Evolutionary conservation across 1,140 invertebrate species (phyloP).

Genomic region (Cherax quadricarinatus): DNA sequence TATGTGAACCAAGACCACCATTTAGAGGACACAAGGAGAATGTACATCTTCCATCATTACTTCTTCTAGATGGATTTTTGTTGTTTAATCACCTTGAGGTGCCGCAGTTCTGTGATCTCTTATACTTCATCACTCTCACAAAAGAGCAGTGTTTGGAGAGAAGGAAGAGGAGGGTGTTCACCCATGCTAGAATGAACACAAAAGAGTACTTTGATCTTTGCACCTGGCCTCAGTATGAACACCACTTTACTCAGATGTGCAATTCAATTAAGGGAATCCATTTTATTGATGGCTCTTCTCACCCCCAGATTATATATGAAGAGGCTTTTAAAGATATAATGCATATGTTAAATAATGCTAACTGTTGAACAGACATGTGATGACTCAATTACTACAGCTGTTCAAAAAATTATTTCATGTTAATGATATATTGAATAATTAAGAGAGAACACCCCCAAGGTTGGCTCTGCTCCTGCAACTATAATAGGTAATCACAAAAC

Average conservation of each 20-base stretch:
- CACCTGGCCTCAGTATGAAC: constrained; percentile 45
- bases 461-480: too few species aligned
- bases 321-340: constrained; percentile 9
- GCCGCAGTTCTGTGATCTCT: constrained; percentile 24
- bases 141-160: constrained; percentile 33
- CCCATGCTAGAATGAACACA: not conserved
- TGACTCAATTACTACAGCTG: too few species aligned
- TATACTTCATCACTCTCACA: constrained; percentile 48
- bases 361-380: not conserved
- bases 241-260: not conserved
- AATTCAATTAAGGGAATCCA: not conserved
- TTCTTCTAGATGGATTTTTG: constrained; percentile 42
- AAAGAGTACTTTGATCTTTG: constrained; percentile 44
- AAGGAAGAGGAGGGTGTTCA: not conserved
- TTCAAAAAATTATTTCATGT: too few species aligned
- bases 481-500: too few species aligned
- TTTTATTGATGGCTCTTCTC: constrained; percentile 15
- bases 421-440: too few species aligned
- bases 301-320: not conserved
- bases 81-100: constrained; percentile 35
- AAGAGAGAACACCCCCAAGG: too few species aligned
- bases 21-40: not conserved
- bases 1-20: constrained; percentile 28
- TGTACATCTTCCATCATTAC: not conserved
- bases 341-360: not conserved